Conservation (phyloP, 2,888 invertebrate genomes). For the Cerastis rubricosa region DNA sequence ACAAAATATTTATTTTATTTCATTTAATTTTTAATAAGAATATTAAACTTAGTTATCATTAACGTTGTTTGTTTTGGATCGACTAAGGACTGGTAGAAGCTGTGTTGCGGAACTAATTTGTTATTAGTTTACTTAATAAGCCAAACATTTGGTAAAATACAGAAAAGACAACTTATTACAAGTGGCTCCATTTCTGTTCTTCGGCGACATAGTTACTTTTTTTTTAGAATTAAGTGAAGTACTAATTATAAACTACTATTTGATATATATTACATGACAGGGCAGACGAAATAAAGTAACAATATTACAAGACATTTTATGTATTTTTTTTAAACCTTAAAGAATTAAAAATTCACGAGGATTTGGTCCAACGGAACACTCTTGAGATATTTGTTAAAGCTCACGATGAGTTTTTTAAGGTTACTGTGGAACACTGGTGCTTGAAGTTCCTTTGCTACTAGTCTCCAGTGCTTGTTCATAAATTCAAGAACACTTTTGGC, state of each 20-base stretch:
- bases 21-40: no score
- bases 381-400: conserved; percentile 59
- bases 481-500: conserved; percentile 43
- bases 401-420: conserved; percentile 52
- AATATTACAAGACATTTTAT: neutral
- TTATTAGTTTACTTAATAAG: no score
- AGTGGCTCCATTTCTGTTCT: neutral
- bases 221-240: neutral
- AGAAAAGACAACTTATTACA: neutral
- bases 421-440: conserved; percentile 54
- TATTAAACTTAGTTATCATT: no score
- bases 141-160: neutral
- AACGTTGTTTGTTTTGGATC: no score
- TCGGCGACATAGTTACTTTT: neutral
- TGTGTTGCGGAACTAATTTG: neutral
- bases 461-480: conserved; percentile 50
- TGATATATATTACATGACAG: neutral
- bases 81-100: no score
- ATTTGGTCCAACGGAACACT: conserved; percentile 46
- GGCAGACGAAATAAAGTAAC: neutral
- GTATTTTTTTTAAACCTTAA: neutral
- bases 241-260: neutral
- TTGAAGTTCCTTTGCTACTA: conserved; percentile 43
- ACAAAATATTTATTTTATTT: no score
- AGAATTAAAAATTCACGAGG: conserved; percentile 16